Evolutionary conservation across 1,140 invertebrate genomes (phyloP).

Genomic region (Mya arenaria): DNA sequence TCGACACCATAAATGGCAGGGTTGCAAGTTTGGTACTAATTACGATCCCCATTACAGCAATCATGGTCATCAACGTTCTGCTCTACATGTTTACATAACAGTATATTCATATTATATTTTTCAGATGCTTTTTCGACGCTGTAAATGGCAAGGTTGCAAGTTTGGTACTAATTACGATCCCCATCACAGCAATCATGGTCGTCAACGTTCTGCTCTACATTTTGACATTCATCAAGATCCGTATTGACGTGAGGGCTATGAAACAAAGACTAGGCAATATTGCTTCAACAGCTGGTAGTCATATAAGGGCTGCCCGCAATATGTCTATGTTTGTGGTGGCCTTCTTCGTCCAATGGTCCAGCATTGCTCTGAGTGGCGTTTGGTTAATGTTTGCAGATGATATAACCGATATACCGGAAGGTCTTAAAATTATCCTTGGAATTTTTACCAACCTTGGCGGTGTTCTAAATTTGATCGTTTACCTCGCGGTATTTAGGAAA

Average conservation of each 20-base stretch:
- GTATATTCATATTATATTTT: no score
- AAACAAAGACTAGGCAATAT: conserved; percentile 11
- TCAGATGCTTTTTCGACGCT: conserved; percentile 61
- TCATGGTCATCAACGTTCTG: conserved; percentile 53
- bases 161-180: conserved; percentile 57
- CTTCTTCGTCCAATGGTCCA: conserved; percentile 64
- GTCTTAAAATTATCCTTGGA: conserved; percentile 49
- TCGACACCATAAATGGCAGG: conserved; percentile 59
- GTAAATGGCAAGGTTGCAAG: conserved; percentile 56
- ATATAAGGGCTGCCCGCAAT: conserved; percentile 51
- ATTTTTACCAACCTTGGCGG: conserved; percentile 62
- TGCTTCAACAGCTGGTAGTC: neutral
- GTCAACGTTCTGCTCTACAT: conserved; percentile 56
- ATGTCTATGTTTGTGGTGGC: conserved; percentile 62
- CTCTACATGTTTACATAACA: conserved; percentile 59
- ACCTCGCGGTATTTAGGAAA: no score
- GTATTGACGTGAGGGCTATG: conserved; percentile 15
- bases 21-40: conserved; percentile 55
- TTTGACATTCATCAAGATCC: conserved; percentile 47
- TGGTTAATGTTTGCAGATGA: conserved; percentile 46
- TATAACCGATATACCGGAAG: conserved; percentile 54
- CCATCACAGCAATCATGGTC: conserved; percentile 44
- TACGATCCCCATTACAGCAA: conserved; percentile 51
- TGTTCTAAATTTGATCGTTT: conserved; percentile 55
- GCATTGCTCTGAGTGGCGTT: conserved; percentile 52